These are phyloP conservation scores for Cygnus buccinator DNA, from an alignment of 2,113 vertebrate species.

Conservation along the genomic window DNA sequence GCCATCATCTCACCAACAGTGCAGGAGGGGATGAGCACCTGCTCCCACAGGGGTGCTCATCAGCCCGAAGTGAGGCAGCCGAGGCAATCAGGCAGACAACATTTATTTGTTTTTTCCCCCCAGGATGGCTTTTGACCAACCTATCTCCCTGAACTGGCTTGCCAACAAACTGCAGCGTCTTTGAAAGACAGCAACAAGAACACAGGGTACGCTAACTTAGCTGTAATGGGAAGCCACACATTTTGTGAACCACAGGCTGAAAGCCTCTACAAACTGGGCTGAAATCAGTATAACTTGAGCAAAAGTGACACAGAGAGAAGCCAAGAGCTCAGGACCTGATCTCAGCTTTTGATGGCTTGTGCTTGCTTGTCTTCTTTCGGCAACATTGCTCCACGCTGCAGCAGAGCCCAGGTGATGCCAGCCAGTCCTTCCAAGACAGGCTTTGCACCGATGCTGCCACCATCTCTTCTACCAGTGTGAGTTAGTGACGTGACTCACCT, in stretches of 20 bases:
- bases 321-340: background rate
- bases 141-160: background rate
- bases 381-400: accelerated
- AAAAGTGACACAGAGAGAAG: background rate
- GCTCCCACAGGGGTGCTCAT: background rate
- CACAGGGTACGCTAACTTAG: background rate
- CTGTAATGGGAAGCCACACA: background rate
- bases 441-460: background rate
- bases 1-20: background rate
- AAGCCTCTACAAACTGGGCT: background rate
- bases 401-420: background rate
- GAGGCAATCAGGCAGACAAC: background rate
- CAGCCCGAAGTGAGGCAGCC: background rate
- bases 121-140: background rate
- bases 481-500: background rate
- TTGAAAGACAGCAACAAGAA: background rate
- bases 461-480: accelerated
- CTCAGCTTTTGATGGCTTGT: background rate
- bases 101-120: background rate
- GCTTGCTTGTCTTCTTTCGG: background rate
- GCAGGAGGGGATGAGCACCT: background rate
- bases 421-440: background rate
- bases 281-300: background rate
- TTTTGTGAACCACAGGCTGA: background rate
- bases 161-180: background rate